A percentile compares a stretch with the other conserved stretches of the same genome.
Evolutionary conservation across 2,113 vertebrate genomes (phyloP).

Genomic region (Prinia subflava): DNA sequence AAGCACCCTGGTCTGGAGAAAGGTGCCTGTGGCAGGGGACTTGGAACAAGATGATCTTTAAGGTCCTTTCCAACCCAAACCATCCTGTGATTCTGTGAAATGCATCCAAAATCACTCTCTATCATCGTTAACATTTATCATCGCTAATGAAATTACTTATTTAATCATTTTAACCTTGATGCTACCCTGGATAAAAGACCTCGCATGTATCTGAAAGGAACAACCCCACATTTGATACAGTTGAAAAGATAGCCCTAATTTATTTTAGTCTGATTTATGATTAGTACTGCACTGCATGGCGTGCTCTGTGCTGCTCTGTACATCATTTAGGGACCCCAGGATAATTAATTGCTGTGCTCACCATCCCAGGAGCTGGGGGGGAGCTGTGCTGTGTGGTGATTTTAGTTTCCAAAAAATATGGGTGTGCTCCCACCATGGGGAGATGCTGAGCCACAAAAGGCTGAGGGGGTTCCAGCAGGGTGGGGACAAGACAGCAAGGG

Average conservation of each 20-base stretch:
- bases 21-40: neutral
- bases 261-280: constrained; percentile 52
- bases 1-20: neutral
- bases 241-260: constrained; percentile 37
- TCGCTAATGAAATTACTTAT: constrained; percentile 53
- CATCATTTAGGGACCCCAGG: neutral
- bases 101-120: neutral
- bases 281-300: neutral
- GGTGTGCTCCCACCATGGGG: neutral
- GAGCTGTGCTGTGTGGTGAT: neutral
- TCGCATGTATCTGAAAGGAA: constrained; percentile 27
- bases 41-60: neutral
- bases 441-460: neutral
- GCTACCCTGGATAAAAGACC: constrained; percentile 40
- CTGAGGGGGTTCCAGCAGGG: neutral
- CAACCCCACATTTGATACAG: constrained; percentile 41
- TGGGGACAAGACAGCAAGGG: neutral
- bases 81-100: neutral
- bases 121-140: constrained; percentile 41
- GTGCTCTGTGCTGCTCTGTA: neutral
- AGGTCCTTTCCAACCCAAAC: neutral
- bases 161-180: constrained; percentile 65
- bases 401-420: neutral
- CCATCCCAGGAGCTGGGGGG: neutral
- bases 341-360: constrained; percentile 1